These are phyloP conservation scores for Blastobasis adustella DNA, from an alignment of 2,888 invertebrate species.

Conservation along the genomic window DNA sequence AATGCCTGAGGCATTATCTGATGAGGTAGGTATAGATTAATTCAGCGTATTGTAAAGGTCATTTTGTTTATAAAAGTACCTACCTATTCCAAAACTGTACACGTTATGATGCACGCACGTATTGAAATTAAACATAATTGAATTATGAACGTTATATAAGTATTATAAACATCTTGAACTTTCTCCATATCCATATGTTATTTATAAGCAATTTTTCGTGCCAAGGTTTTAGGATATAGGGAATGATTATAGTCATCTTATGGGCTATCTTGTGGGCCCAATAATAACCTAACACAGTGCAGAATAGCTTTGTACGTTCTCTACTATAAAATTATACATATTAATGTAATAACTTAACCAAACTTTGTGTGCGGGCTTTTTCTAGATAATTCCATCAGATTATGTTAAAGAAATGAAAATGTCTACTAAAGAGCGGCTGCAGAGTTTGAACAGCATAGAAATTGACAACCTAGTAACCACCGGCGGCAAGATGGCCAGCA, in stretches of 20 bases:
- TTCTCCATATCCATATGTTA: too few species aligned
- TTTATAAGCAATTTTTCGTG: too few species aligned
- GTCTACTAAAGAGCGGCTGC: constrained; percentile 44
- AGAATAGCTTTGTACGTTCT: too few species aligned
- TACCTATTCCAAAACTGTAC: neutral
- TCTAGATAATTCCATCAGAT: constrained; percentile 57
- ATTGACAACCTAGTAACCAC: constrained; percentile 41
- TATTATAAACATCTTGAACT: too few species aligned
- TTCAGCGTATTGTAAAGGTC: neutral
- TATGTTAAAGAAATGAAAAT: constrained; percentile 56
- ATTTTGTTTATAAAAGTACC: neutral
- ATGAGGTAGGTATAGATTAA: neutral
- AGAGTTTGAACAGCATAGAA: constrained; percentile 38
- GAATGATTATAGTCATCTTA: too few species aligned
- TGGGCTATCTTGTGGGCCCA: too few species aligned
- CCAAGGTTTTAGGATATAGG: too few species aligned
- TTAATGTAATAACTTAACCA: too few species aligned
- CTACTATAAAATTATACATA: too few species aligned
- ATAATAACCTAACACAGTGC: too few species aligned
- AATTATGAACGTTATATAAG: too few species aligned
- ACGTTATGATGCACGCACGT: neutral
- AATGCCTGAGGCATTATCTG: constrained; percentile 11
- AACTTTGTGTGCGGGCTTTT: neutral
- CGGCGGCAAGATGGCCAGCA: constrained; percentile 24
- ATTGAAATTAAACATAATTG: too few species aligned